phyloP scores from a whole-genome alignment of 2,113 vertebrate species.

The Kobus ellipsiprymnus region DNA sequence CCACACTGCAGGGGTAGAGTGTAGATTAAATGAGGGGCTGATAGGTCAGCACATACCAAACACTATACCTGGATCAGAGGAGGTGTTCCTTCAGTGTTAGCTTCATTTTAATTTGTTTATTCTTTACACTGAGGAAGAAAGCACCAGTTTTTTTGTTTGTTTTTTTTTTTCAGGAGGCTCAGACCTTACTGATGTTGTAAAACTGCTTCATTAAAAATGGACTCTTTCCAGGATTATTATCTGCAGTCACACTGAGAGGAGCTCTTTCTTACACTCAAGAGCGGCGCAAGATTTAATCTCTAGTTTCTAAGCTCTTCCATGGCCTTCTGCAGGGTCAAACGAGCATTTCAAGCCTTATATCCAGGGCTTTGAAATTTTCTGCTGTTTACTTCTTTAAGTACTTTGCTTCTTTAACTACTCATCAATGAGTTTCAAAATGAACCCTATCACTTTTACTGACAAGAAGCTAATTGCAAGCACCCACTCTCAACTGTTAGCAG shows the following conservation, averaged over 20 bases:
- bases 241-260: neutral
- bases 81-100: neutral
- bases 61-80: neutral
- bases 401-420: neutral
- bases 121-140: neutral
- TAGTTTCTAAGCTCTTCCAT: neutral
- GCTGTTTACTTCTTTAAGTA: neutral
- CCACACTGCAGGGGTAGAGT: neutral
- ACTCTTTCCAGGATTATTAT: neutral
- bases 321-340: neutral
- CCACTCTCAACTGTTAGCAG: neutral
- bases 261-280: neutral
- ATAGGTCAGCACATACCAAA: neutral
- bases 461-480: neutral
- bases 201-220: neutral
- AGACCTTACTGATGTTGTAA: neutral
- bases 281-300: neutral
- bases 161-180: neutral
- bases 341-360: neutral
- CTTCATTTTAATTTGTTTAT: neutral
- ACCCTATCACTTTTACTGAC: neutral
- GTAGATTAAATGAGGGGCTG: neutral
- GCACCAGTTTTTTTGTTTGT: no score
- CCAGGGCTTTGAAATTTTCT: neutral
- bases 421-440: neutral